Evolutionary conservation across 2,888 invertebrate genomes (phyloP).

Genomic region (Lasioglossum morio): DNA sequence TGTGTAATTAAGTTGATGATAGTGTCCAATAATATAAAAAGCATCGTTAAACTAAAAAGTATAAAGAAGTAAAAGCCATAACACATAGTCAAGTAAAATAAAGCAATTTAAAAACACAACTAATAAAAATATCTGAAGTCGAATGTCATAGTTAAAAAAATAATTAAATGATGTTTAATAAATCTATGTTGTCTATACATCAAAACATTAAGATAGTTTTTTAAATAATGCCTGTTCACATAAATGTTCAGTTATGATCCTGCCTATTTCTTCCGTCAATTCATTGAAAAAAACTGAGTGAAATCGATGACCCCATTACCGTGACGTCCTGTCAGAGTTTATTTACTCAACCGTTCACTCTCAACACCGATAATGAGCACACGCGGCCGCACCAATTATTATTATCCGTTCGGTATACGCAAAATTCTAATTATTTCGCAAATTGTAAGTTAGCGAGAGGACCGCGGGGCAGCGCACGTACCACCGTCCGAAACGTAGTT

Average conservation of each 20-base stretch:
- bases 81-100: neutral
- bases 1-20: neutral
- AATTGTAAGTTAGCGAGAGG: constrained; percentile 46
- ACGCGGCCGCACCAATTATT: constrained; percentile 38
- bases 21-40: neutral
- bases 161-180: too few relatives aligned
- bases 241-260: neutral
- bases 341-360: constrained; percentile 25
- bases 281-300: neutral
- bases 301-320: neutral
- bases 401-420: constrained; percentile 41
- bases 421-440: constrained; percentile 47
- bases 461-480: neutral
- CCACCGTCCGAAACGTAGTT: constrained; percentile 22
- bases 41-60: neutral
- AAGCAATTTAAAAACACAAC: neutral
- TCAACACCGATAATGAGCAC: constrained; percentile 38
- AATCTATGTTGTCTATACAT: neutral
- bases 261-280: neutral
- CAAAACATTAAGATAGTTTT: neutral
- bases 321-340: neutral
- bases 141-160: neutral
- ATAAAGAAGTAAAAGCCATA: neutral
- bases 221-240: neutral
- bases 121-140: neutral